Evolutionary conservation across 2,113 vertebrate species (phyloP), one percentile per base, ranked within the genome.

Genomic region (Catharus bicknelli): DNA sequence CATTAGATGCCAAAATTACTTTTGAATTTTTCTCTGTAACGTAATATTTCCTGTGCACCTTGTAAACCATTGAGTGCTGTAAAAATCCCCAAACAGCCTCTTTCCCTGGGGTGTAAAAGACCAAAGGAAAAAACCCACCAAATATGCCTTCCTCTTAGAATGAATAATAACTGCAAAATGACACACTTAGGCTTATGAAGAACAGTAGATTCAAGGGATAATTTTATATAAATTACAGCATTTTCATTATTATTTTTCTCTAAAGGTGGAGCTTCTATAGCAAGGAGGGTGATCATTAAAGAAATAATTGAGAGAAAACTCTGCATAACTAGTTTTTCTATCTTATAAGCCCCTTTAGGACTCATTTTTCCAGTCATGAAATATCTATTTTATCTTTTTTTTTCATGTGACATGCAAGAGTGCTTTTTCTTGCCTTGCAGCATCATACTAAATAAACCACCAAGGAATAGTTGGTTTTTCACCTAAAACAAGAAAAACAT

Each of bases 371-470:
- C 45, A 95, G 62, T 63, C 70, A 43, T n/a, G 67, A 72, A 92
- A 66, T 1, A 1, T 47, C 42, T 82, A 58, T 93, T 90, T 84
- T 69, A 89, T 90, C 10, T 45, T 67, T 89, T 86, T 85, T 91
- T 78, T 76, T 75, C 3, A 77, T 53, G 40, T 48, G 81, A 84
- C 63, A 87, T 30, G 34, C 4, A 6, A 63, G 45, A 84, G 55
- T 47, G 43, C 66, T 76, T 89, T 81, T 79, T 75, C 86, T 89
- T 95, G 78, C 86, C 84, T 95, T 87, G 83, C 15, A 73, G 91
- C 66, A 87, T 53, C 63, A 86, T 68, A 66, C 66, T 58, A 92
- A 92, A 79, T 66, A 83, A 92, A 79, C 62, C 50, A 96, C 61
- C 57, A 48, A 84, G 80, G 26, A 68, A 43, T 78, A 72, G 64